A percentile compares a stretch with the other conserved stretches of the same genome.
phyloP scores from a whole-genome alignment of 2,113 vertebrate species.

The Penelope pileata region DNA sequence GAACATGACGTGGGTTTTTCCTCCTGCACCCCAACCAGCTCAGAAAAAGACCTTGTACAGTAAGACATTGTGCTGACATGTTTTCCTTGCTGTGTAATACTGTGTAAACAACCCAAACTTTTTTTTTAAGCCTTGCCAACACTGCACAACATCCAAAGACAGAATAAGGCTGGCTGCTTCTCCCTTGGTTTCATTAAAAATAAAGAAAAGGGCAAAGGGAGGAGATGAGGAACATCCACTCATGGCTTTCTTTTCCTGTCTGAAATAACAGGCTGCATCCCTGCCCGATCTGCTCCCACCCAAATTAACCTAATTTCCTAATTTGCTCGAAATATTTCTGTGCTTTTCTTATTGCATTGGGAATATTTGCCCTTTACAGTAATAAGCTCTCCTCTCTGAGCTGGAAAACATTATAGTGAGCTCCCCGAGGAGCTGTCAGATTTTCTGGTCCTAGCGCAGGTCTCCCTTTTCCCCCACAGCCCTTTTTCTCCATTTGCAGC shows the following conservation, averaged over 20 bases:
- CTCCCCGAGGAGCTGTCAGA: neutral
- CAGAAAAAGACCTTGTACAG: neutral
- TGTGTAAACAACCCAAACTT: constrained; percentile 38
- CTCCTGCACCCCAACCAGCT: neutral
- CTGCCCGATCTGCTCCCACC: constrained; percentile 25
- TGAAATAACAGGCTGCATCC: neutral
- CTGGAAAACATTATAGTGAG: neutral
- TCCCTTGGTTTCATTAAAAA: neutral
- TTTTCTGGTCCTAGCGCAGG: neutral
- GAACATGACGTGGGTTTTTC: neutral
- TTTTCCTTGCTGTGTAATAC: constrained; percentile 34
- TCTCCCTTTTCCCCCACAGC: neutral
- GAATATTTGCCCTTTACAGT: constrained; percentile 37
- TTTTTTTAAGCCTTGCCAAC: constrained; percentile 25
- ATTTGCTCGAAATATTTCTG: constrained; percentile 15
- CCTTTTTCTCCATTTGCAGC: neutral
- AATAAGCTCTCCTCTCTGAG: neutral
- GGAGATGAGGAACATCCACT: constrained; percentile 48
- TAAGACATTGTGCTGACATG: neutral
- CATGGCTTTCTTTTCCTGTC: constrained; percentile 34
- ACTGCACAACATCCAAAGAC: neutral
- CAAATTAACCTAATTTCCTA: constrained; percentile 57
- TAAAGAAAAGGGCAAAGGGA: constrained; percentile 8
- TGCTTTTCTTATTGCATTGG: neutral
- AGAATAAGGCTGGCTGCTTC: constrained; percentile 18